Evolutionary conservation across 1,140 invertebrate genomes (phyloP), one percentile per base, ranked within the genome.

Genomic region (Alviniconcha marisindica): DNA sequence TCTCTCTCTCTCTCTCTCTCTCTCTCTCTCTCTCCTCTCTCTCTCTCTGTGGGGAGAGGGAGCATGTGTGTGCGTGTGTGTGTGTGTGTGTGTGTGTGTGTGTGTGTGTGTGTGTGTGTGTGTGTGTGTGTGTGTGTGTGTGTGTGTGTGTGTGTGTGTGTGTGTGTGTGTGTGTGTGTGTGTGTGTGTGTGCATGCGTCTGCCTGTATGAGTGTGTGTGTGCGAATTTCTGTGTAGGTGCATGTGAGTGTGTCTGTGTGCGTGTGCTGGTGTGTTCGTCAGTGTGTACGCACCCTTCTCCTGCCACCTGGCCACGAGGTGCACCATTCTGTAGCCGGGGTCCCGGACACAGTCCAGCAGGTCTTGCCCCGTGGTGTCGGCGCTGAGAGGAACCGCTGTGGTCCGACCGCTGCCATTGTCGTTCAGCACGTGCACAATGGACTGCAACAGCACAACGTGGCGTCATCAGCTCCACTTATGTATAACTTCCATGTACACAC

Each of bases 281-380:
- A n/a, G 56, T 24, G n/a, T 24, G n/a, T 28, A 60, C 28, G 3
- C 38, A 76, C 73, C 73, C 40, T n/a, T 12, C 2, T 51, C 18
- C 44, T 51, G 42, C 73, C 73, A 76, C 42, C 73, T 48, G 73
- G 73, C 73, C 14, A 76, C 73, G 24, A 76, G 73, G 21, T 48
- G 42, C 1, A 76, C 73, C 73, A 76, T 51, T 18, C 1, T 31
- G 73, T 76, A 76, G 42, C 73, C 73, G 7, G 73, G 73, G 42
- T 76, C 73, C 3, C 73, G 73, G 38, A 76, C 73, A 40, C 73
- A 76, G 73, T 76, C 73, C 73, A 76, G 73, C 73, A 76, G n/a
- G 21, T 76, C 73, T 36, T 51, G 73, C 1, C 73, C 73, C 24
- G 44, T 51, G 42, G 38, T 40, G 31, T 76, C 73, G 3, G 42